Evolutionary conservation across 1,140 invertebrate genomes (phyloP).

Genomic region (Drosophila eugracilis): DNA sequence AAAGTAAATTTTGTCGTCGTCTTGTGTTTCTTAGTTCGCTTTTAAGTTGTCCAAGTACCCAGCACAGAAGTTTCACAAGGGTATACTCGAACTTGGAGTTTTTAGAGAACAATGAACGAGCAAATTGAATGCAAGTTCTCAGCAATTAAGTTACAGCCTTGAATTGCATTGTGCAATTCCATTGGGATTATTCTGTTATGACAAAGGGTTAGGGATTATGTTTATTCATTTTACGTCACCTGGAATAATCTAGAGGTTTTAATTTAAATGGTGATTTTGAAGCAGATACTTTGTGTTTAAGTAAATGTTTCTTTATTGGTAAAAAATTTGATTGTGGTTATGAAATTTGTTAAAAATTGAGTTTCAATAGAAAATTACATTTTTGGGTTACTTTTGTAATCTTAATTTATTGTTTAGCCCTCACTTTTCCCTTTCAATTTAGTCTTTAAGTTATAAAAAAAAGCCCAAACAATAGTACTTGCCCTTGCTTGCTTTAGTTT

Average conservation of each 20-base stretch:
- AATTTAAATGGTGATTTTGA: neutral
- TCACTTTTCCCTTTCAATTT: too few relatives aligned
- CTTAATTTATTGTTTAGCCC: too few relatives aligned
- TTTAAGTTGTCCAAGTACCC: conserved; percentile 20
- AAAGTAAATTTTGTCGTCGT: conserved; percentile 50
- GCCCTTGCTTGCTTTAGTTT: neutral
- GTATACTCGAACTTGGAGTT: neutral
- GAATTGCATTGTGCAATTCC: neutral
- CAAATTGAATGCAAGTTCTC: neutral
- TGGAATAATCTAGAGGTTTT: neutral
- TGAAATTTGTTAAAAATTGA: too few relatives aligned
- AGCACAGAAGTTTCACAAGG: neutral
- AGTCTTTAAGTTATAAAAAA: neutral
- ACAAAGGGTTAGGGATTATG: neutral
- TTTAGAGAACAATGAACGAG: neutral
- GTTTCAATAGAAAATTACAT: too few relatives aligned
- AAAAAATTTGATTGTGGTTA: too few relatives aligned
- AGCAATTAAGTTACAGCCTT: conserved; percentile 1
- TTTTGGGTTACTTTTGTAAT: too few relatives aligned
- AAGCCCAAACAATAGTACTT: neutral
- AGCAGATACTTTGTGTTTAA: too few relatives aligned
- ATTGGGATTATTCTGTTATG: neutral
- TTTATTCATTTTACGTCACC: neutral
- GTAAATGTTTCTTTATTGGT: too few relatives aligned
- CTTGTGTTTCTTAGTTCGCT: conserved; percentile 38